These are phyloP conservation scores for Garrulus glandarius DNA, from an alignment of 2,797 vertebrate genomes.

Conservation along the genomic window DNA sequence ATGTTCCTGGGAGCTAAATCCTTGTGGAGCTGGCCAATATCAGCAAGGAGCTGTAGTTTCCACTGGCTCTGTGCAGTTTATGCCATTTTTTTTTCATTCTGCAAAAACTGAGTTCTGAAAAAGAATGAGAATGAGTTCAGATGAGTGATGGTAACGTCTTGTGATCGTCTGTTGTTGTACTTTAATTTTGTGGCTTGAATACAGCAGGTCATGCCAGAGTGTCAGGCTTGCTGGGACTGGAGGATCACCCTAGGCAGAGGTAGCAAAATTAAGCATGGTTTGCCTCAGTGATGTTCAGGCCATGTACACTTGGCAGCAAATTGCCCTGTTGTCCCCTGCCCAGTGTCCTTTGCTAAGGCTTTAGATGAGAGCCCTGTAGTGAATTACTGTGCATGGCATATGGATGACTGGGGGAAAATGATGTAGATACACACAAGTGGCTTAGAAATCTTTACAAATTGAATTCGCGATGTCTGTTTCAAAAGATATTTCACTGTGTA, in stretches of 20 bases:
- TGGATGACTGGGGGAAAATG: background rate
- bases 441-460: background rate
- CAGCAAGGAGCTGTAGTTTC: background rate
- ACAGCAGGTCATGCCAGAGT: background rate
- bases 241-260: background rate
- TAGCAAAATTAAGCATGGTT: background rate
- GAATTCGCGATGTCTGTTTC: fast-evolving
- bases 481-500: background rate
- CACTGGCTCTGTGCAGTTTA: background rate
- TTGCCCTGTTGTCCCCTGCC: background rate
- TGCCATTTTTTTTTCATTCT: background rate
- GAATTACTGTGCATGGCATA: background rate
- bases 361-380: background rate
- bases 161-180: background rate
- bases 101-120: background rate
- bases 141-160: background rate
- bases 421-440: background rate
- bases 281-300: background rate
- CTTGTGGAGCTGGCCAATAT: background rate
- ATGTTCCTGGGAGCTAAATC: background rate
- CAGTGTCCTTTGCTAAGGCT: background rate
- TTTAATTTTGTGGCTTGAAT: background rate
- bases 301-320: background rate
- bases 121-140: background rate
- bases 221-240: background rate